phyloP scores from a whole-genome alignment of 2,797 vertebrate genomes.

The Mus spretus region DNA sequence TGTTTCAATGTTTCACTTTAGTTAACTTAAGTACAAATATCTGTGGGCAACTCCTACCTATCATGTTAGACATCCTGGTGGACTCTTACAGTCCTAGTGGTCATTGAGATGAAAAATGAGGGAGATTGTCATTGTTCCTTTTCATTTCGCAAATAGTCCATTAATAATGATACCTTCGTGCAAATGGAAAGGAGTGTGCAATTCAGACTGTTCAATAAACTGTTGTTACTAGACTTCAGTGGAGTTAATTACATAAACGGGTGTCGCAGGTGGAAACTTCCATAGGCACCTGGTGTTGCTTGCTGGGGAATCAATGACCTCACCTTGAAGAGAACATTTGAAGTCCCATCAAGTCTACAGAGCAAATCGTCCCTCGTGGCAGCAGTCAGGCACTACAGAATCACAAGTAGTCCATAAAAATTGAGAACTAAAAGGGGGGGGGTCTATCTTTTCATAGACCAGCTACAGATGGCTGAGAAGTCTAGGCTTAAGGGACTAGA shows the following conservation, averaged over 20 bases:
- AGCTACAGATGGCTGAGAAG: neutral
- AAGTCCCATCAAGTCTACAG: neutral
- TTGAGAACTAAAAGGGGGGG: neutral
- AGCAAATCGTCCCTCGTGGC: too few relatives aligned
- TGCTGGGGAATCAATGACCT: neutral
- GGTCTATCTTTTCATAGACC: neutral
- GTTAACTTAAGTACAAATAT: neutral
- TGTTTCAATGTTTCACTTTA: neutral
- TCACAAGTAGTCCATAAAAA: neutral
- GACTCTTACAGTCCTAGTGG: neutral
- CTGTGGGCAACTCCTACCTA: neutral
- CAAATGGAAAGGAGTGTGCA: neutral
- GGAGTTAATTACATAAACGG: neutral
- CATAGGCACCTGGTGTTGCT: neutral
- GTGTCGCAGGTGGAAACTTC: neutral
- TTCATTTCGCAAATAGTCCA: neutral
- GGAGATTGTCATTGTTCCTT: neutral
- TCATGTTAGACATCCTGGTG: neutral
- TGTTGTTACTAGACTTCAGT: neutral
- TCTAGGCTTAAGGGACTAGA: neutral
- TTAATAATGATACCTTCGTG: neutral
- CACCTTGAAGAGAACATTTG: neutral
- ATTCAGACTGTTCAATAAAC: neutral
- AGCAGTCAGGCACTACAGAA: neutral
- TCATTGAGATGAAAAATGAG: neutral